These are phyloP conservation scores for Opisthocomus hoazin DNA, from an alignment of 2,113 vertebrate genomes.

Conservation along the genomic window DNA sequence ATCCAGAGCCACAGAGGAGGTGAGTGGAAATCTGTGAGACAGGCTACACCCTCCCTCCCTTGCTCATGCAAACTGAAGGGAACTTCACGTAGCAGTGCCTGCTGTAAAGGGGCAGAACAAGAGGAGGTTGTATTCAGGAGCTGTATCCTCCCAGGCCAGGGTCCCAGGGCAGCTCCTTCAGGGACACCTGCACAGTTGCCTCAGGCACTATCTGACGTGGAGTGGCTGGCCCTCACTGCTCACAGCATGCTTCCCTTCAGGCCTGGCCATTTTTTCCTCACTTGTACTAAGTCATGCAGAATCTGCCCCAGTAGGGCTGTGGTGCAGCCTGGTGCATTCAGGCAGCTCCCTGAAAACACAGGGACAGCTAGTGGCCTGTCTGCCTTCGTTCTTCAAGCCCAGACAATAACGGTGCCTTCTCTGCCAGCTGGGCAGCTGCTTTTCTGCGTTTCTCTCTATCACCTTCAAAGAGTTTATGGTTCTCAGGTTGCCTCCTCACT, in stretches of 20 bases:
- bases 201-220: not conserved
- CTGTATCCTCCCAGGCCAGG: not conserved
- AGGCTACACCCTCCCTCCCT: not conserved
- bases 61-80: accelerated
- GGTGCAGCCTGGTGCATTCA: not conserved
- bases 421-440: not conserved
- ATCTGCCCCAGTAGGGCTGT: not conserved
- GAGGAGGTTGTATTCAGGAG: not conserved
- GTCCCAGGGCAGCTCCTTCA: not conserved
- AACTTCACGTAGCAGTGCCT: not conserved
- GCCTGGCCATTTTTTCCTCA: not conserved
- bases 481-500: not conserved
- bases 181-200: not conserved
- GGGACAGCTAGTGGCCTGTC: not conserved
- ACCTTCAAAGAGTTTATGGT: not conserved
- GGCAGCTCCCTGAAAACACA: not conserved
- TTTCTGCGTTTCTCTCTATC: not conserved
- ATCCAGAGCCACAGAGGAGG: not conserved
- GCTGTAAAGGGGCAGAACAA: not conserved
- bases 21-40: not conserved
- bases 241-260: not conserved
- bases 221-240: not conserved
- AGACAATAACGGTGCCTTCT: not conserved
- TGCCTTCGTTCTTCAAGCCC: not conserved
- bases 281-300: not conserved